Base-by-base conservation (phyloP, 2,888 invertebrate genomes). In the Drosophila paramelanica region DNA sequence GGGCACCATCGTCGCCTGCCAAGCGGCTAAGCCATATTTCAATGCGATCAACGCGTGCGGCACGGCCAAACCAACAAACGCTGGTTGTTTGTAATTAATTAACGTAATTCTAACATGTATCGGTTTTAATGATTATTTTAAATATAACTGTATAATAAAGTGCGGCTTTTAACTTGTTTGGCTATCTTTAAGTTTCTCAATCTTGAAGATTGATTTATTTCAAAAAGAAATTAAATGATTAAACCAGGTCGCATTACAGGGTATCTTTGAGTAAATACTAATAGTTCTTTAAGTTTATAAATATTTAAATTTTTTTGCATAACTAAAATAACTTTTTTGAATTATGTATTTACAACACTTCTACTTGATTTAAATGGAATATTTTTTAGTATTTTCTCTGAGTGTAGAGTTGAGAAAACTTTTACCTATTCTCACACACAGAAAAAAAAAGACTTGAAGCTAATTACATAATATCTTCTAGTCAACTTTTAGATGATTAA, bases 41-140 rank as follows among this genome's bases (percentile, higher is more conserved):
- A 51, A 59, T 38, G 73, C 71, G 0, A 14, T 3, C 5, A 5
- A 7, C 0, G 43, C 13, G 0, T 86, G 85, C 33, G 75, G 31
- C 5, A 57, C 55, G 2, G 42, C 17, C 0, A 78, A 57, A 27
- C 90, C 91, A 14, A 50, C 27, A 0, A 13, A 7, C 0, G 42
- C 23, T 0, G 89, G 88, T 5, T 87, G 86, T 27, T 20, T 46
- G 8, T 82, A 68, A 42, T 33, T 82, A 68, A 42, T 33, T 33
- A 2, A 3, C 14, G 1, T 33, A 10, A 14, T 36, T 33, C 8
- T 14, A 31, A 23, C 31, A 6, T 14, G 17, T n/a, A 27, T 5
- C 14, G 13, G 13, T 27, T 10, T 20, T 39, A 41, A 33, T 47
- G 2, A 45, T 20, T 52, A 20, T 20, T 38, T 39, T 33, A 7